Base-by-base conservation (phyloP, 2,113 vertebrate species). In the Brevimyrus niger region DNA sequence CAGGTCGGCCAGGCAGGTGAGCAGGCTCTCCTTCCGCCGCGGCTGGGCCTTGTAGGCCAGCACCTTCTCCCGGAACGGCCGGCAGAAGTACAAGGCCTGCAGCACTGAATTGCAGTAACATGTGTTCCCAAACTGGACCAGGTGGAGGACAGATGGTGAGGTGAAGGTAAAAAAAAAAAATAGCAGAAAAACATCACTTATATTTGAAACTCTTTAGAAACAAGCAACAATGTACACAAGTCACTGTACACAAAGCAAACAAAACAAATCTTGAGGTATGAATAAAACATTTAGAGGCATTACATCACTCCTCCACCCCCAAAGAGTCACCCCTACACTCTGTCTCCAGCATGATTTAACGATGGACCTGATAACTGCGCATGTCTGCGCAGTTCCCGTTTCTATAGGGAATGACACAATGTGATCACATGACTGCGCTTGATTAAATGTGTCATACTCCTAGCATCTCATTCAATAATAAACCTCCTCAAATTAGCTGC, bases 31-130 rank as follows among this genome's bases (percentile, higher is more conserved):
- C 93, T 98, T 98, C 88, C 97, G 96, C 27, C 97, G 96, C 3
- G 97, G 97, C 94, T 97, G 97, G 93, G 97, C 96, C 95, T 98
- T 98, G 93, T 98, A 98, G 0, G 97, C 97, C 95, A 98, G 91
- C 87, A 98, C 97, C 91, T 98, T 98, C 92, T 98, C 97, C 91
- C 97, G 97, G 94, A 98, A 98, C 0, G 97, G 97, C 31, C 97
- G 97, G 89, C 97, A 98, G 93, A 98, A 98, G 91, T 98, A 98
- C 94, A 98, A 96, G 73, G 97, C 97, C 95, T 98, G 97, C 92
- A 98, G 95, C 94, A 98, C 97, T 0, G 97, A 98, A 95, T 98
- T 98, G 94, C 97, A 98, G 95, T 98, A 98, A 96, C 97, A 98
- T 92, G 97, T 98, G 94, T 98, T 98, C 89, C 97, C 97, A 91